A percentile compares a stretch with the other conserved stretches of the same genome.
phyloP scores from a whole-genome alignment of 2,797 vertebrate genomes.

The Arnoldichthys spilopterus region DNA sequence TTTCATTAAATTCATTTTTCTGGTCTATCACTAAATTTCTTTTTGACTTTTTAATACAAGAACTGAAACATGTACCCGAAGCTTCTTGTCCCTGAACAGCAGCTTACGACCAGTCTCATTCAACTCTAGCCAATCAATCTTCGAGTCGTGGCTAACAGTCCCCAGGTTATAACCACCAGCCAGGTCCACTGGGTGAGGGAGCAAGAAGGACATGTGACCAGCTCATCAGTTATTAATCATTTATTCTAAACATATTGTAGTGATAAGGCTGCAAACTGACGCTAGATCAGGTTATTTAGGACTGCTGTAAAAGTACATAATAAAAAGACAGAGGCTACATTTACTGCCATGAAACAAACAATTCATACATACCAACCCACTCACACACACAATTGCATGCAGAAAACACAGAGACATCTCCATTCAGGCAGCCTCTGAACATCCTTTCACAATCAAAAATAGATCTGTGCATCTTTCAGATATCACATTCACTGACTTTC shows the following conservation, averaged over 20 bases:
- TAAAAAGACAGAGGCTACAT: neutral
- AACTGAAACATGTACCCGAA: conserved; percentile 80
- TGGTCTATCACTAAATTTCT: neutral
- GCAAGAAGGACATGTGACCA: conserved; percentile 10
- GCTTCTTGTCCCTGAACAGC: conserved; percentile 96
- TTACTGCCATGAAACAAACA: conserved; percentile 3
- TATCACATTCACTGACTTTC: conserved; percentile 23
- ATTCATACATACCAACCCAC: neutral
- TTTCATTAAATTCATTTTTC: neutral
- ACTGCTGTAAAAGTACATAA: neutral
- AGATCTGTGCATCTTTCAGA: conserved; percentile 40
- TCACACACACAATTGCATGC: neutral
- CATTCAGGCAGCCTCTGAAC: conserved; percentile 29
- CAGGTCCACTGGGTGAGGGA: conserved; percentile 84
- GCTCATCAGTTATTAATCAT: neutral
- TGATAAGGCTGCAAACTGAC: neutral
- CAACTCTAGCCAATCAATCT: conserved; percentile 95
- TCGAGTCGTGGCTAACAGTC: conserved; percentile 89
- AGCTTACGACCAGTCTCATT: conserved; percentile 94
- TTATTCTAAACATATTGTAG: neutral
- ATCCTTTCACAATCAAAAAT: conserved; percentile 43
- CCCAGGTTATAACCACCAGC: conserved; percentile 83
- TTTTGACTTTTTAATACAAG: neutral
- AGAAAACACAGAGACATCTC: conserved; percentile 4
- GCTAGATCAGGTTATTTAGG: neutral